phyloP scores from a whole-genome alignment of 2,888 invertebrate species.

The Lepidocyrtoides sp. region DNA sequence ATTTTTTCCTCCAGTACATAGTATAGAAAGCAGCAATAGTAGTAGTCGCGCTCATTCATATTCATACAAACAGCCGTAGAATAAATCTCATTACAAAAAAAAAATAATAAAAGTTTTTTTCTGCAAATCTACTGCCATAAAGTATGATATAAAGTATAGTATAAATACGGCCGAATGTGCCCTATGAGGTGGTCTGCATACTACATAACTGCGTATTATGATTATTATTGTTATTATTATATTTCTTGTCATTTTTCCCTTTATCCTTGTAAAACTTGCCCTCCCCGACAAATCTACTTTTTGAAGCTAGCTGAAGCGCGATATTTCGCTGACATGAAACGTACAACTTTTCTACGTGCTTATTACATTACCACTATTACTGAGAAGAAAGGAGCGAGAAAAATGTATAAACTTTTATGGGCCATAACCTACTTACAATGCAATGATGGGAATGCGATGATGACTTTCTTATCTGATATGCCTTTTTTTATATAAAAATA shows the following conservation, averaged over 20 bases:
- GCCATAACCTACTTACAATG: slow-evolving; percentile 60
- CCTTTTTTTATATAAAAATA: too few species aligned
- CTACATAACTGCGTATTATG: background rate
- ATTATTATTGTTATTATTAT: slow-evolving; percentile 7
- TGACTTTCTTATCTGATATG: slow-evolving; percentile 20
- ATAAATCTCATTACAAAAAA: slow-evolving; percentile 39
- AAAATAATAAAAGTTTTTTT: slow-evolving; percentile 34
- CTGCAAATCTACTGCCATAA: slow-evolving; percentile 3
- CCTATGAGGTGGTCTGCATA: background rate
- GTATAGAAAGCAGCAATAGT: background rate
- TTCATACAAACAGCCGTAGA: slow-evolving; percentile 8
- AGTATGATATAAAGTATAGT: background rate
- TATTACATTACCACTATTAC: background rate
- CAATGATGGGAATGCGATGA: slow-evolving; percentile 44
- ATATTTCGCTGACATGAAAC: slow-evolving; percentile 13
- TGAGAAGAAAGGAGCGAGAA: background rate
- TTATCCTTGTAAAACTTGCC: background rate
- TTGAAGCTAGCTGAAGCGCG: background rate
- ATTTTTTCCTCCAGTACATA: background rate
- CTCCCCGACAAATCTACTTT: background rate
- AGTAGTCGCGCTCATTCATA: background rate
- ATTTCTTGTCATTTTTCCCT: slow-evolving; percentile 25
- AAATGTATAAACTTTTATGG: slow-evolving; percentile 51
- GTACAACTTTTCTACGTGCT: slow-evolving; percentile 45
- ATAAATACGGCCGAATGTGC: background rate